Conservation (phyloP, 1,140 invertebrate genomes). For the Sinella curviseta region DNA sequence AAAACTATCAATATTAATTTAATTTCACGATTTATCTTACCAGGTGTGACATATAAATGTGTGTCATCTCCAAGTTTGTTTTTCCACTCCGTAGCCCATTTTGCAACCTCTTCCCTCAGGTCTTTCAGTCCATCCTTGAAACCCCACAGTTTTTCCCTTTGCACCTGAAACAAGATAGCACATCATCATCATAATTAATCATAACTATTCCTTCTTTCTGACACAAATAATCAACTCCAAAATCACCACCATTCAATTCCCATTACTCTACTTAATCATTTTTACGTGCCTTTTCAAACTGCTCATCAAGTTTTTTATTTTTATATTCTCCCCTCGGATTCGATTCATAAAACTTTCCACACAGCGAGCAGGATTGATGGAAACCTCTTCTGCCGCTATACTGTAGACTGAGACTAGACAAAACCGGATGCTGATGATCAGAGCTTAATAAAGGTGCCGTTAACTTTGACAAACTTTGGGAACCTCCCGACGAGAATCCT, state of each 20-base stretch:
- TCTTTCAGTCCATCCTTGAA: slow-evolving; percentile 62
- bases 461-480: no score
- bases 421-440: no score
- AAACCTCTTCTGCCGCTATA: neutral
- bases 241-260: slow-evolving; percentile 59
- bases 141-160: slow-evolving; percentile 36
- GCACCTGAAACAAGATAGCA: slow-evolving; percentile 27
- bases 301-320: slow-evolving; percentile 31
- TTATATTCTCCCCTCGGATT: slow-evolving; percentile 67
- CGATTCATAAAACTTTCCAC: slow-evolving; percentile 60
- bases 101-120: slow-evolving; percentile 66
- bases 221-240: slow-evolving; percentile 52
- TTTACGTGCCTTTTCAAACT: slow-evolving; percentile 29
- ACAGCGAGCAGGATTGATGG: neutral
- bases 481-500: no score
- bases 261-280: slow-evolving; percentile 52
- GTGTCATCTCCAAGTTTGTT: slow-evolving; percentile 66
- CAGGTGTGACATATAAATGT: slow-evolving; percentile 58
- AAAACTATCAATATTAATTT: neutral
- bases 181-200: neutral
- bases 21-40: slow-evolving; percentile 49
- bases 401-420: no score
- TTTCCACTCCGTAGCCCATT: slow-evolving; percentile 69
- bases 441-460: no score
- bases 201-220: neutral